Percentiles rank a stretch among this genome's conserved stretches.
phyloP scores from a whole-genome alignment of 2,113 vertebrate species.

The Triplophysa siluroides region DNA sequence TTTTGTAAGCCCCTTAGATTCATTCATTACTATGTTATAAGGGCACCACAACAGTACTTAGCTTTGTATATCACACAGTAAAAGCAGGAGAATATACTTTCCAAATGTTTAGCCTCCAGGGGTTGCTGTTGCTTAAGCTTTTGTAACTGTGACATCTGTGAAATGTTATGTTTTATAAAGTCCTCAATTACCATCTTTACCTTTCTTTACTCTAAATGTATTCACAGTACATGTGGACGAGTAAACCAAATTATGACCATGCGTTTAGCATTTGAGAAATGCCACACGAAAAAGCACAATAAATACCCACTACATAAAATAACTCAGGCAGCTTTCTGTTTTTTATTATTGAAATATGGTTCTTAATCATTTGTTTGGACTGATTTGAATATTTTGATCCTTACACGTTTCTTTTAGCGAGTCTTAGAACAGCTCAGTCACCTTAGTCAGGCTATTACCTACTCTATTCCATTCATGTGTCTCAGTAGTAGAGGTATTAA shows the following conservation, averaged over 20 bases:
- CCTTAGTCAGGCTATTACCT: not conserved
- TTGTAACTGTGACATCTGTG: not conserved
- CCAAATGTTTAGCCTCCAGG: slow-evolving; percentile 49
- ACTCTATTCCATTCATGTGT: not conserved
- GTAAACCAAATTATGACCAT: not conserved
- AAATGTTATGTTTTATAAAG: slow-evolving; percentile 27
- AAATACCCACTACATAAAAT: slow-evolving; percentile 17
- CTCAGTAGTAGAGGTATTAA: not conserved
- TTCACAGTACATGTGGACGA: not conserved
- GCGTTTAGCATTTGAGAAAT: not conserved
- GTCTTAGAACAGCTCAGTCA: not conserved
- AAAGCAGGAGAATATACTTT: slow-evolving; percentile 7
- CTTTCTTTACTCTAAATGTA: slow-evolving; percentile 36
- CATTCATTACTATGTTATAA: not conserved
- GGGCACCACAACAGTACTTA: not conserved
- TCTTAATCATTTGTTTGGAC: slow-evolving; percentile 25
- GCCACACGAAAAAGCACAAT: not conserved
- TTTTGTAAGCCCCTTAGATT: too few species aligned
- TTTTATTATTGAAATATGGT: slow-evolving; percentile 3
- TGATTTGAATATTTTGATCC: not conserved
- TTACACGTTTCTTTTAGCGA: not conserved
- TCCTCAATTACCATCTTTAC: slow-evolving; percentile 39
- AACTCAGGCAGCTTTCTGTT: not conserved
- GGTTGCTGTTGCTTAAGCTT: slow-evolving; percentile 60
- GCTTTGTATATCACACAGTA: not conserved